Conservation (phyloP, 2,888 invertebrate genomes). For the Ctenicera cuprea region DNA sequence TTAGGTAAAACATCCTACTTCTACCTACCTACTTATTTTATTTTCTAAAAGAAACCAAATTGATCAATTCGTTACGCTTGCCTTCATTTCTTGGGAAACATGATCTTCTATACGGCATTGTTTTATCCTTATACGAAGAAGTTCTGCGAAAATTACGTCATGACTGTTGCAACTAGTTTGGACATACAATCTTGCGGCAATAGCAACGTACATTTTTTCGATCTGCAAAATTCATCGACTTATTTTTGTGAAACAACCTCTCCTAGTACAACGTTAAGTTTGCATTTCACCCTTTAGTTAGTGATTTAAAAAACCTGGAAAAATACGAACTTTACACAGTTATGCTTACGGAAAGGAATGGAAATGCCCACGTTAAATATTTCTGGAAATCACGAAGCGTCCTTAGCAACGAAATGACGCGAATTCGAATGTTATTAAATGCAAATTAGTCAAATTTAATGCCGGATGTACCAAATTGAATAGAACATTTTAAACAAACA, state of each 20-base stretch:
- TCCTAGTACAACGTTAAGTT: no score
- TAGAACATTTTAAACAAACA: no score
- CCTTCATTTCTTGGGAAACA: constrained; percentile 4
- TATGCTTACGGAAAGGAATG: no score
- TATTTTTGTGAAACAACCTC: no score
- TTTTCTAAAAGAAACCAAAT: neutral
- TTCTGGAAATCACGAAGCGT: constrained; percentile 4
- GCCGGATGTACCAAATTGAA: no score
- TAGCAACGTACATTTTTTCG: no score
- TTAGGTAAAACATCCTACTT: neutral
- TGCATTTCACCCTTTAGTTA: no score
- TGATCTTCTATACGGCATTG: neutral
- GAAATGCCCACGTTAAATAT: neutral
- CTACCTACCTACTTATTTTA: neutral
- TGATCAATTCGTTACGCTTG: constrained; percentile 8
- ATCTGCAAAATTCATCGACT: no score
- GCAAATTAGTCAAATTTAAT: constrained; percentile 11
- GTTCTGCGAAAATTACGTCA: constrained; percentile 7
- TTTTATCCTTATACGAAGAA: neutral
- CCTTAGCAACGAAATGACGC: neutral
- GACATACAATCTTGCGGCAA: no score
- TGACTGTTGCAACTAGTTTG: no score
- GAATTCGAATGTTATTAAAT: constrained; percentile 2
- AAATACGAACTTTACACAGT: no score
- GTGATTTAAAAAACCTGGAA: no score